Percentiles rank a stretch among this genome's conserved stretches.
Evolutionary conservation across 2,113 vertebrate genomes (phyloP).

Genomic region (Xyrauchen texanus): DNA sequence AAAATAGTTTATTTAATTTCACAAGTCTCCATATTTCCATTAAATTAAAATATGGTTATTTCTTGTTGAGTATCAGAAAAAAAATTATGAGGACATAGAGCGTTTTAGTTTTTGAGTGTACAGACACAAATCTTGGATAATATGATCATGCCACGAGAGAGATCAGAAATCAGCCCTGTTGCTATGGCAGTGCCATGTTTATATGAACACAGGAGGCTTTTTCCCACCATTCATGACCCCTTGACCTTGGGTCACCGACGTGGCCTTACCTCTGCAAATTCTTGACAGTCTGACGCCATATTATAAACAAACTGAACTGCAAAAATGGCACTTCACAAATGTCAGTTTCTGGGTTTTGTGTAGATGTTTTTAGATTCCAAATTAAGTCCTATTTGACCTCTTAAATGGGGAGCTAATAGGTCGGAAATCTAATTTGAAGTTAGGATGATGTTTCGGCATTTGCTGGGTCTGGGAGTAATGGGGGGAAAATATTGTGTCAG

Average conservation of each 20-base stretch:
- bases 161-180: conserved; percentile 31
- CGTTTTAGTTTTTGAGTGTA: too few relatives aligned
- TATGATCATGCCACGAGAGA: not conserved
- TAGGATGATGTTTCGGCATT: not conserved
- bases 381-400: conserved; percentile 12
- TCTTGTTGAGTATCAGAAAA: too few relatives aligned
- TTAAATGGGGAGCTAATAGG: not conserved
- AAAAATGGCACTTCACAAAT: not conserved
- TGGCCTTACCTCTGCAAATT: conserved; percentile 33
- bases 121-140: conserved; percentile 6
- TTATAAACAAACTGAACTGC: conserved; percentile 37
- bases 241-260: conserved; percentile 47
- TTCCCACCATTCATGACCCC: conserved; percentile 46
- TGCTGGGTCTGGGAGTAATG: not conserved
- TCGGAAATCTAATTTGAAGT: conserved; percentile 28
- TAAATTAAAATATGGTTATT: too few relatives aligned
- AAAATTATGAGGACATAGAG: too few relatives aligned
- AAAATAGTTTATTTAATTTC: too few relatives aligned
- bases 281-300: conserved; percentile 1
- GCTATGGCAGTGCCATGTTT: conserved; percentile 43
- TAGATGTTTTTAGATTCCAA: not conserved
- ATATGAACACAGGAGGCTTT: conserved; percentile 55
- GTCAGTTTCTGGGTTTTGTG: not conserved
- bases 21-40: too few relatives aligned
- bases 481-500: not conserved